Base-by-base conservation (phyloP, 2,888 invertebrate species). In the Watsonalla cultraria region DNA sequence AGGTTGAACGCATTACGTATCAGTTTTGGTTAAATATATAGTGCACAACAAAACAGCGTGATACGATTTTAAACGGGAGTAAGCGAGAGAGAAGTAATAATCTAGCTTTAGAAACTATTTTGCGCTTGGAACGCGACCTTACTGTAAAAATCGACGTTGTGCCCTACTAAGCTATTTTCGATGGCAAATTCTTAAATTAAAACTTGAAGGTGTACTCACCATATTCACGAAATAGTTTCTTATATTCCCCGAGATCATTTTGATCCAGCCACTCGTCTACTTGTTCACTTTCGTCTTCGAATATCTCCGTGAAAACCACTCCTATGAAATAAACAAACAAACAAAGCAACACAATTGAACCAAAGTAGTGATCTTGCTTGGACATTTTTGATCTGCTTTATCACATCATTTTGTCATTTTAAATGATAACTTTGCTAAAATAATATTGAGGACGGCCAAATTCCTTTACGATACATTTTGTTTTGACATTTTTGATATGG, bases 201-300 rank as follows among this genome's bases (percentile, higher is more conserved):
- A 42, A 42, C 42, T 42, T 42, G 9, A 42, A 11, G 8, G 5
- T 42, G 9, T 9, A 90, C 93, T 91, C 83, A 96, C 96, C 96
- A 86, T 93, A 92, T 71, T 94, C 92, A 67, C 87, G 92, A 80
- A 96, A 96, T 37, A 95, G 82, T 62, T 93, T 91, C 72, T 94
- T 93, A 76, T 94, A 95, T 61, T 94, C 92, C 39, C 92, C 91
- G 59, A 96, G 91, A 62, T 94, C 93, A 76, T 95, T 95, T 75
- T 95, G 93, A 55, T 94, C 93, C 61, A 96, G 86, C 96, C 96
- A 96, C 74, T 93, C 91, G 70, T 95, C 94, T 54, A 95, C 94
- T 82, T 94, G 92, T 46, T 90, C 90, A 64, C 89, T 83, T 66
- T 92, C 92, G 70, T 92, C 92, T 71, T 92, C 84, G 64, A 88